Base-by-base conservation (phyloP, 64 coral and sea anemone genomes). In the Montipora efflorescens region DNA sequence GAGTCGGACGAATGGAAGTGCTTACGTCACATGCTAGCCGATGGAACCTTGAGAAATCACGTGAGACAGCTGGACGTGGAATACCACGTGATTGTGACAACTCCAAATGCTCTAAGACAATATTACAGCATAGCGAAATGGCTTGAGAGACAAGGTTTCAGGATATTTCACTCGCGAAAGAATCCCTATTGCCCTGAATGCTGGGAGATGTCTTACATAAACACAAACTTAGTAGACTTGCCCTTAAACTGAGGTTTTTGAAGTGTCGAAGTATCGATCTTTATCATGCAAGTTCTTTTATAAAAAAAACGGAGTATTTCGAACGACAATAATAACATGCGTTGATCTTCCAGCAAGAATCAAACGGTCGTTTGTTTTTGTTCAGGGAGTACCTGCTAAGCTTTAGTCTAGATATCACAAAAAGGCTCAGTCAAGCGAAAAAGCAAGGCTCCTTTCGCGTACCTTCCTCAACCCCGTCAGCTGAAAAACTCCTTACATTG, bases 1-100 rank as follows among this genome's bases (percentile, higher is more conserved):
- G 98, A 99, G 66, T 94, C 83, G 28, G 92, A 96, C 74, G 95
- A 99, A 93, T 99, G 98, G 98, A 92, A 68, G n/a, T 95, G 95
- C 72, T 78, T 99, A 66, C 92, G 61, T 79, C 98, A 99, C 22
- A 99, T 99, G 95, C 19, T 99, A 22, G 8, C 59, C 4, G 95
- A 99, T 67, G 98, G 95, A 44, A 96, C 95, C 10, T 80, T 99
- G 44, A 68, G 59, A 22, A 90, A 28, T 55, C 80, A 90, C 28
- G 98, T 95, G 43, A 94, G 87, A 19, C 98, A 99, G 67, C 66
- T 99, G 19, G 77, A 82, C 21, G 81, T 99, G 1, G 98, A 99
- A 48, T 96, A 87, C 58, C 98, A 99, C 50, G 53, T 96, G 6
- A 74, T 90, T 13, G 21, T 86, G 74, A 62, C 12, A 9, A 64